phyloP scores from a whole-genome alignment of 1,140 invertebrate species.

The Anagrus nilaparvatae region DNA sequence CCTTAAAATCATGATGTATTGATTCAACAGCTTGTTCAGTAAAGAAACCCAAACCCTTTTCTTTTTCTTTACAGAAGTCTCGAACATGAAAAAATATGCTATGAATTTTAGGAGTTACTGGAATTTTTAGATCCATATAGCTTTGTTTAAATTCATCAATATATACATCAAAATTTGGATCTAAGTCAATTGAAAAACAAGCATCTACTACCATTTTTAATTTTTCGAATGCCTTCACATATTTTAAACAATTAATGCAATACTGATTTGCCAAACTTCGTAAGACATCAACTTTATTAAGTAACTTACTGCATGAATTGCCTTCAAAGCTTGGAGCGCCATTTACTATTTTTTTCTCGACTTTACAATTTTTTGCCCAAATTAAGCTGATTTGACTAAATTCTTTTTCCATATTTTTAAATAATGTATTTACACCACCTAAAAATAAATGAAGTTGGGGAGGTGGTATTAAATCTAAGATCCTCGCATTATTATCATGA shows the following conservation, averaged over 20 bases:
- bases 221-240: not conserved
- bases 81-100: slow-evolving; percentile 4
- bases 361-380: not conserved
- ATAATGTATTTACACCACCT: not conserved
- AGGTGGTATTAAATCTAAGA: not conserved
- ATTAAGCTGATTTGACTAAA: not conserved
- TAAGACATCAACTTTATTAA: slow-evolving; percentile 1
- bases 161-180: not conserved
- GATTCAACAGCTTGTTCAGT: slow-evolving; percentile 5
- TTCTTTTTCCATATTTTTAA: not conserved
- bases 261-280: not conserved
- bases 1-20: slow-evolving; percentile 4
- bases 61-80: not conserved
- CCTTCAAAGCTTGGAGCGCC: not conserved
- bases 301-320: slow-evolving; percentile 1
- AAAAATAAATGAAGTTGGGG: not conserved
- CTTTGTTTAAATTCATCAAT: slow-evolving; percentile 5
- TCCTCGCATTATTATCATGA: not conserved
- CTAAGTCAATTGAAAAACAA: slow-evolving; percentile 4
- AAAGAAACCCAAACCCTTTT: slow-evolving; percentile 4
- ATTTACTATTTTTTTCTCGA: not conserved
- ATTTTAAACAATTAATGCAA: not conserved
- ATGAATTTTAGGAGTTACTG: slow-evolving; percentile 3
- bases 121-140: not conserved
- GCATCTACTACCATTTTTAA: not conserved